phyloP scores from a whole-genome alignment of 2,113 vertebrate genomes.

The Corythornis madagascariensis region DNA sequence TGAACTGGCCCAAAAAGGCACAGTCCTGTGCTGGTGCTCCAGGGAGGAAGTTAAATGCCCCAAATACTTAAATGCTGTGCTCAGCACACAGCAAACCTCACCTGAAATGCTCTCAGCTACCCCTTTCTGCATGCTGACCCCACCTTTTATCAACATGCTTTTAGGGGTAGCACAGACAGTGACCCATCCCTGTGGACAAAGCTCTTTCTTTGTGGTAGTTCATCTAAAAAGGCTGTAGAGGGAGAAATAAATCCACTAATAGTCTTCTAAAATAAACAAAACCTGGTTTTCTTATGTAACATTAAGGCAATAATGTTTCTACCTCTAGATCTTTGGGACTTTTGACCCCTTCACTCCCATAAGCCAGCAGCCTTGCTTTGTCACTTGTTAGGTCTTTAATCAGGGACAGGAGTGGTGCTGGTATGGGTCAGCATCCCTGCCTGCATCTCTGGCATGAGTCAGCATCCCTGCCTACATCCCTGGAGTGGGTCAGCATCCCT shows the following conservation, averaged over 20 bases:
- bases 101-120: background rate
- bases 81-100: background rate
- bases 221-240: background rate
- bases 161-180: background rate
- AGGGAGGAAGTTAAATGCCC: background rate
- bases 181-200: background rate
- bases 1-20: background rate
- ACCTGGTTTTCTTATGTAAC: background rate
- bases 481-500: background rate
- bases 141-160: background rate
- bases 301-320: background rate
- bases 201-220: background rate
- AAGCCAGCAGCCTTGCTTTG: background rate
- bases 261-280: background rate
- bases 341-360: background rate
- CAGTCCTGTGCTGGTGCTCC: background rate
- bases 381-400: background rate
- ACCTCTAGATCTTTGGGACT: rapidly evolving
- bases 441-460: background rate
- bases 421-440: background rate
- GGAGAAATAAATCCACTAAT: background rate
- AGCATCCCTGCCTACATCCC: background rate
- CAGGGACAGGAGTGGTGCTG: background rate
- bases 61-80: background rate
- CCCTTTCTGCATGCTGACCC: background rate